A percentile compares a stretch with the other conserved stretches of the same genome.
These are phyloP conservation scores for Neomorphus geoffroyi DNA, from an alignment of 2,797 vertebrate species.

Conservation along the genomic window DNA sequence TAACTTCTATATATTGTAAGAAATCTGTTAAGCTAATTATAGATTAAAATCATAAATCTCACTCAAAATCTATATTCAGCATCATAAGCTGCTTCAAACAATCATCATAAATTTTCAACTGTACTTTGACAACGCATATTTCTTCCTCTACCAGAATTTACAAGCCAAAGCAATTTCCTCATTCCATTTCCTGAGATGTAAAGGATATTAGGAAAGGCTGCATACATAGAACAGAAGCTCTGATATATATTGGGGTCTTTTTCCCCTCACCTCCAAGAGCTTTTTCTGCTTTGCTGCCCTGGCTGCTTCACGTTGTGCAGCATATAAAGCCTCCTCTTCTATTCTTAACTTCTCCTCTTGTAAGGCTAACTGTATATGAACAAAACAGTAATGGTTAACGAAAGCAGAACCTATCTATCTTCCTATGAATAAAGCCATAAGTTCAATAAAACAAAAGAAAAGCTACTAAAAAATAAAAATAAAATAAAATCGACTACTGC, in stretches of 20 bases:
- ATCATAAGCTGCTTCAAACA: neutral
- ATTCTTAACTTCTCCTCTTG: conserved; percentile 99
- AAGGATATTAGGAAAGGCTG: neutral
- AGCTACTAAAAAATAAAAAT: conserved; percentile 36
- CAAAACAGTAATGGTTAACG: conserved; percentile 87
- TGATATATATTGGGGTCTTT: conserved; percentile 73
- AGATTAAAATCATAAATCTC: neutral
- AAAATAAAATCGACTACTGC: conserved; percentile 1
- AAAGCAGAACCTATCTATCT: conserved; percentile 86
- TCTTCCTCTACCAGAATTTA: neutral
- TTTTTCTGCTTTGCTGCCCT: conserved; percentile 93
- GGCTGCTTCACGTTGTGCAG: conserved; percentile 93
- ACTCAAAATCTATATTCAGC: neutral
- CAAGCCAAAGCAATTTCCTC: neutral
- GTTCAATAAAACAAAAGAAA: conserved; percentile 61
- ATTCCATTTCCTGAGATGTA: neutral
- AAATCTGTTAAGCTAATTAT: neutral
- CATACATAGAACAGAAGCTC: conserved; percentile 60
- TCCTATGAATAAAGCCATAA: conserved; percentile 61
- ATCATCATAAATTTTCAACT: neutral
- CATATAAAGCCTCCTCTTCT: conserved; percentile 99
- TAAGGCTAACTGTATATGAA: conserved; percentile 97
- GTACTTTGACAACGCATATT: neutral
- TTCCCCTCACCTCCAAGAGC: conserved; percentile 96
- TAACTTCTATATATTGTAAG: neutral